Evolutionary conservation across 2,888 invertebrate genomes (phyloP).

Genomic region (Bombylius major): DNA sequence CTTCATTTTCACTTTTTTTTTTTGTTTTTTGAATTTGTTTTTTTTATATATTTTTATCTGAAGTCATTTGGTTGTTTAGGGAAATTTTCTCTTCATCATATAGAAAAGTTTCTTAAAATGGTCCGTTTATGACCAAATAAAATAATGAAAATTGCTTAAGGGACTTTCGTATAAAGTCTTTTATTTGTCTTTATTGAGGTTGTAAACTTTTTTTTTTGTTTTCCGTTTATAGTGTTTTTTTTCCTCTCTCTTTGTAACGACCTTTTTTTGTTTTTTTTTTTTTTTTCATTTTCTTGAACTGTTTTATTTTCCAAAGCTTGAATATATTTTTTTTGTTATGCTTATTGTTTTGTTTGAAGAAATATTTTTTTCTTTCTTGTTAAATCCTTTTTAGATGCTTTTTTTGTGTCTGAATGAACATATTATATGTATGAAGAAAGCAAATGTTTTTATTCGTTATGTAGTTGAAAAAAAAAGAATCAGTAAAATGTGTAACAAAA

Average conservation of each 20-base stretch:
- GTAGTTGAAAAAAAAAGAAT: too few relatives aligned
- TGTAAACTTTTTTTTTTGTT: slow-evolving; percentile 23
- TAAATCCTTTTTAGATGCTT: too few relatives aligned
- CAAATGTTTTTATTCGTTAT: too few relatives aligned
- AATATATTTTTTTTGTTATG: too few relatives aligned
- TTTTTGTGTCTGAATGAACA: too few relatives aligned
- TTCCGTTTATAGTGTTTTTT: slow-evolving; percentile 5
- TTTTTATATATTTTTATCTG: neutral
- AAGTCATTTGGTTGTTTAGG: neutral
- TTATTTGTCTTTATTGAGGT: slow-evolving; percentile 32
- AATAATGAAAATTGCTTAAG: slow-evolving; percentile 33
- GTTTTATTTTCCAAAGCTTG: too few relatives aligned
- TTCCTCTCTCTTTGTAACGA: neutral
- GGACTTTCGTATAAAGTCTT: slow-evolving; percentile 19
- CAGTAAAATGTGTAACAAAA: too few relatives aligned
- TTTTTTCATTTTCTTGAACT: neutral
- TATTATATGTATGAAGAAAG: too few relatives aligned
- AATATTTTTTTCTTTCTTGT: too few relatives aligned
- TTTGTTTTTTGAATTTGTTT: too few relatives aligned
- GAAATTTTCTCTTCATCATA: neutral
- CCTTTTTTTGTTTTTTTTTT: neutral
- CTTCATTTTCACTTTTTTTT: too few relatives aligned
- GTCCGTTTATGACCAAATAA: slow-evolving; percentile 33
- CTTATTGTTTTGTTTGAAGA: too few relatives aligned
- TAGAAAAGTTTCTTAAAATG: neutral